Conservation (phyloP, 2,797 vertebrate genomes). For the Phrynocephalus guinanensis region DNA sequence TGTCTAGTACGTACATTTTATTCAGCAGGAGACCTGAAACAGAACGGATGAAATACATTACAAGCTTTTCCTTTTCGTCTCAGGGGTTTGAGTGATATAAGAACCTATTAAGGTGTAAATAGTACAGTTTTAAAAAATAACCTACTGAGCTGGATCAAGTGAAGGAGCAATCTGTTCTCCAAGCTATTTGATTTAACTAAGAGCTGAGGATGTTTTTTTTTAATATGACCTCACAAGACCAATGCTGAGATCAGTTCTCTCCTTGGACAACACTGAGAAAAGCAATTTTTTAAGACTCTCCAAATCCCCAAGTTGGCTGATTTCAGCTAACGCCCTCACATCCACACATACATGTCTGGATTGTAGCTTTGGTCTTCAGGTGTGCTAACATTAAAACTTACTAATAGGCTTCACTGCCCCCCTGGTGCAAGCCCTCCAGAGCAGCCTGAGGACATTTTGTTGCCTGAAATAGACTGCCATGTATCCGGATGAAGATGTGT, state of each 20-base stretch:
- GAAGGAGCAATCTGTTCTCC: neutral
- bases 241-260: neutral
- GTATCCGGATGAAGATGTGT: too few relatives aligned
- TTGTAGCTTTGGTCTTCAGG: neutral
- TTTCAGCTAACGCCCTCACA: neutral
- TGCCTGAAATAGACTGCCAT: too few relatives aligned
- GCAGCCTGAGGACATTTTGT: too few relatives aligned
- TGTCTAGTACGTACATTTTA: neutral
- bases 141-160: neutral
- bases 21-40: constrained; percentile 19
- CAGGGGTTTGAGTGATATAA: neutral
- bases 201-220: too few relatives aligned
- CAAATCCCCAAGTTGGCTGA: neutral
- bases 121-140: neutral
- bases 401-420: neutral
- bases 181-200: neutral
- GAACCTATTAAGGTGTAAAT: neutral
- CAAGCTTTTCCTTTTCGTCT: neutral
- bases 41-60: neutral
- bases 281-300: neutral
- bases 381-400: constrained; percentile 13
- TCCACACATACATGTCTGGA: neutral
- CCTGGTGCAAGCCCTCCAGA: too few relatives aligned
- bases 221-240: neutral
- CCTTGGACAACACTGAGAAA: neutral